Percentiles rank a stretch among this genome's conserved stretches.
These are phyloP conservation scores for Synaphobranchus kaupii DNA, from an alignment of 2,797 vertebrate species.

Conservation along the genomic window DNA sequence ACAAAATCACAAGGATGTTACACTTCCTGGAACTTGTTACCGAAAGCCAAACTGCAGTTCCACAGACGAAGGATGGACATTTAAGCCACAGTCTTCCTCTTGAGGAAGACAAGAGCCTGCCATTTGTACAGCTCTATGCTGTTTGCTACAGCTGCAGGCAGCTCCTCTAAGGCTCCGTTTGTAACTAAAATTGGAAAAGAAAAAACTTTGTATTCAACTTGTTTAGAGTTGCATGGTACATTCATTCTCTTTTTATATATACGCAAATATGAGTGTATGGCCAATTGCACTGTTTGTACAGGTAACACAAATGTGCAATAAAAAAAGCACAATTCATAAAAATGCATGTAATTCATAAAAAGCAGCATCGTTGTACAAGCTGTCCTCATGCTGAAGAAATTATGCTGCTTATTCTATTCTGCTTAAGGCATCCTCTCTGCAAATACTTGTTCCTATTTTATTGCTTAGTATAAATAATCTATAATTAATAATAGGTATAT, in stretches of 20 bases:
- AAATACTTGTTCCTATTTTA: too few relatives aligned
- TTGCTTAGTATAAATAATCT: not conserved
- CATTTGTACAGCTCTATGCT: slow-evolving; percentile 53
- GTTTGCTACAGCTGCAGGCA: slow-evolving; percentile 81
- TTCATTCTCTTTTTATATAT: slow-evolving; percentile 57
- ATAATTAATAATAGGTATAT: not conserved
- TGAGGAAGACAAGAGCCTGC: slow-evolving; percentile 57
- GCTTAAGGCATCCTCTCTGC: not conserved
- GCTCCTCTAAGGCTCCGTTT: slow-evolving; percentile 62
- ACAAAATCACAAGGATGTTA: not conserved
- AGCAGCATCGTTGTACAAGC: not conserved
- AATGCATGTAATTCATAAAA: slow-evolving; percentile 17
- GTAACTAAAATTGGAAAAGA: slow-evolving; percentile 44
- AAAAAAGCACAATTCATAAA: slow-evolving; percentile 46
- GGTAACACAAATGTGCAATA: slow-evolving; percentile 83
- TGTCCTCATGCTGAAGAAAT: not conserved
- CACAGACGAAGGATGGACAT: slow-evolving; percentile 25
- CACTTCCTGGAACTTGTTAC: not conserved
- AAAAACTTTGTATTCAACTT: slow-evolving; percentile 65
- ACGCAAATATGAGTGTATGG: slow-evolving; percentile 63
- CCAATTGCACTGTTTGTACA: slow-evolving; percentile 79
- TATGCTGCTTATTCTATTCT: not conserved
- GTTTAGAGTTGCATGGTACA: slow-evolving; percentile 76
- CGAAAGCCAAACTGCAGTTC: not conserved
- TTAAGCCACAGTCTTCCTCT: slow-evolving; percentile 42